phyloP scores from a whole-genome alignment of 2,113 vertebrate genomes.

The Cathartes aura region DNA sequence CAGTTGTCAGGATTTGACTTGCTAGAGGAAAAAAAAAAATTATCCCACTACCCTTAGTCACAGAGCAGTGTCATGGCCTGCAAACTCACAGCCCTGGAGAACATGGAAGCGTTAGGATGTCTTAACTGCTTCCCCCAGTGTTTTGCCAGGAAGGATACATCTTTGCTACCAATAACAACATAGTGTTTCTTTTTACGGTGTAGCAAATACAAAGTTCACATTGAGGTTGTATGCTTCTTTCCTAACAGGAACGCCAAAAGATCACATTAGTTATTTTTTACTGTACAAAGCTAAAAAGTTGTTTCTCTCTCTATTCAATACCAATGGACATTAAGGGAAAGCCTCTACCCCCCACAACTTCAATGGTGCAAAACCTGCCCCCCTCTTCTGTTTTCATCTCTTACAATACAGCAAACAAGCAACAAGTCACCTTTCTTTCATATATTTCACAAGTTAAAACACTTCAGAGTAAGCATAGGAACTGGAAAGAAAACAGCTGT shows the following conservation, averaged over 20 bases:
- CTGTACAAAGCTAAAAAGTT: neutral
- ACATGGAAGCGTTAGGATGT: neutral
- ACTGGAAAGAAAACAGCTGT: neutral
- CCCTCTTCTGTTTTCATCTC: neutral
- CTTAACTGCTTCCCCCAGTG: neutral
- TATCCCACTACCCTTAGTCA: neutral
- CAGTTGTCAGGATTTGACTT: neutral
- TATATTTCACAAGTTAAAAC: neutral
- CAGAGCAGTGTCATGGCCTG: neutral
- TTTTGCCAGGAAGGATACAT: neutral
- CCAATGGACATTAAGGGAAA: neutral
- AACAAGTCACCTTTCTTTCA: neutral
- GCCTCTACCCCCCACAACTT: rapidly evolving
- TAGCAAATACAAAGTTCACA: neutral
- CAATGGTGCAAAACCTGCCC: neutral
- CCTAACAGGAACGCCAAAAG: neutral
- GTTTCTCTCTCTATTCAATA: neutral
- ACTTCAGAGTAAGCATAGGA: neutral
- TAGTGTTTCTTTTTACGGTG: neutral
- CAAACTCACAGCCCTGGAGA: neutral
- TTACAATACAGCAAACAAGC: neutral
- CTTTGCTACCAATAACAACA: neutral
- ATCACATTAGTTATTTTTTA: neutral
- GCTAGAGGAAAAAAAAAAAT: neutral
- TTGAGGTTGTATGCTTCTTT: neutral